phyloP scores from a whole-genome alignment of 2,113 vertebrate genomes.

The Phyllostomus hastatus region DNA sequence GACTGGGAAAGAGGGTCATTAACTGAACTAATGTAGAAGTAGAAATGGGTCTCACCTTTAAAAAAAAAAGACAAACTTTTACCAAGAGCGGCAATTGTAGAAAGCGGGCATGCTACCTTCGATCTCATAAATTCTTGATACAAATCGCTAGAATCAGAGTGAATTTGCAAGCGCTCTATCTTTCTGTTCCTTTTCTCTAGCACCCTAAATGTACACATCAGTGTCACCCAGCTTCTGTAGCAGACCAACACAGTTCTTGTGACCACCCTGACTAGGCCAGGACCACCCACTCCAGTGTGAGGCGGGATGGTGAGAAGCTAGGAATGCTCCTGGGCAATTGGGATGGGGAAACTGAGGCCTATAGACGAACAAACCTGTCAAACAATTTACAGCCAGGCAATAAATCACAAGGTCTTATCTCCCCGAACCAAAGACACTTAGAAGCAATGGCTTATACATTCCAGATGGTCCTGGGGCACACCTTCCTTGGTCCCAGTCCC shows the following conservation, averaged over 20 bases:
- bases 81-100: background rate
- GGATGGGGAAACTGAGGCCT: background rate
- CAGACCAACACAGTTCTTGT: fast-evolving
- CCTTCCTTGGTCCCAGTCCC: background rate
- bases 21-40: background rate
- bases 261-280: too few species aligned
- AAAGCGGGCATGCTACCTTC: background rate
- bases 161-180: background rate
- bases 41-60: background rate
- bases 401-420: background rate
- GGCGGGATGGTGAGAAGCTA: too few species aligned
- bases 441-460: background rate
- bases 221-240: background rate
- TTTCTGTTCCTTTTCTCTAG: background rate
- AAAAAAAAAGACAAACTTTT: background rate
- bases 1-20: background rate
- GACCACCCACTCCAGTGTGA: fast-evolving
- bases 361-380: too few species aligned
- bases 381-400: too few species aligned
- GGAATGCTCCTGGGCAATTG: background rate
- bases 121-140: background rate
- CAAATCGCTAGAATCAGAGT: background rate
- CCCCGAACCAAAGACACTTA: background rate
- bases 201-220: fast-evolving
- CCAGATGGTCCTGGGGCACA: background rate